Conservation (phyloP, 2,113 vertebrate genomes). For the Sebastes fasciatus region DNA sequence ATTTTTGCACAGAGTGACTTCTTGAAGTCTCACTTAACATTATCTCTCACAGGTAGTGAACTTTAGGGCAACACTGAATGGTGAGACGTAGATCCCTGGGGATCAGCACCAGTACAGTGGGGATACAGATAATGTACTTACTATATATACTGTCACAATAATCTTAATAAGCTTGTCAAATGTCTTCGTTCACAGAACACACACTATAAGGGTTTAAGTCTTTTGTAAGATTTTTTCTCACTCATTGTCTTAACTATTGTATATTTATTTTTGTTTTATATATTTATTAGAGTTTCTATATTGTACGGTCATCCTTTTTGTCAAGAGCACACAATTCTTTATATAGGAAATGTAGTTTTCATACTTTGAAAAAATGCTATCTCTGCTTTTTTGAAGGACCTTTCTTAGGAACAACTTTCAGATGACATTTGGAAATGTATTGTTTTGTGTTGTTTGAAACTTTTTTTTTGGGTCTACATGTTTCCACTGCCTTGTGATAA, state of each 20-base stretch:
- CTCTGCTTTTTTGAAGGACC: conserved; percentile 34
- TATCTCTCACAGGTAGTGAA: conserved; percentile 41
- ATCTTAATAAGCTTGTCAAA: conserved; percentile 41
- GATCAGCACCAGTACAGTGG: conserved; percentile 32
- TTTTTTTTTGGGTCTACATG: conserved; percentile 38
- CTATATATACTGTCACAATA: conserved; percentile 40
- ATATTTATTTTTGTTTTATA: conserved; percentile 82
- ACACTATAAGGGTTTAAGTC: conserved; percentile 51
- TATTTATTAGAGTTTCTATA: conserved; percentile 83
- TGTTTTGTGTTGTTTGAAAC: conserved; percentile 33
- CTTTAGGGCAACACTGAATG: conserved; percentile 31
- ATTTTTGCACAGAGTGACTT: conserved; percentile 74
- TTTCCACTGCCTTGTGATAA: conserved; percentile 73
- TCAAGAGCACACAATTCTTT: conserved; percentile 63
- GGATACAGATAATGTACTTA: conserved; percentile 33
- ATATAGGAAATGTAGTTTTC: conserved; percentile 64
- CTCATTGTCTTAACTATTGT: conserved; percentile 72
- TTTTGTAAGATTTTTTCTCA: conserved; percentile 73
- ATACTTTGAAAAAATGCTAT: conserved; percentile 28
- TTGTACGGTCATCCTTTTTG: conserved; percentile 64
- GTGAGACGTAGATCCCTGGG: conserved; percentile 9
- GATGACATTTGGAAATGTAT: conserved; percentile 50
- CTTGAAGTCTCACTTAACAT: conserved; percentile 45
- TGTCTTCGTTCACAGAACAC: conserved; percentile 51
- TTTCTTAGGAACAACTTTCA: conserved; percentile 45